A percentile compares a stretch with the other conserved stretches of the same genome.
phyloP scores from a whole-genome alignment of 1,140 invertebrate species.

The Drosophila asahinai region DNA sequence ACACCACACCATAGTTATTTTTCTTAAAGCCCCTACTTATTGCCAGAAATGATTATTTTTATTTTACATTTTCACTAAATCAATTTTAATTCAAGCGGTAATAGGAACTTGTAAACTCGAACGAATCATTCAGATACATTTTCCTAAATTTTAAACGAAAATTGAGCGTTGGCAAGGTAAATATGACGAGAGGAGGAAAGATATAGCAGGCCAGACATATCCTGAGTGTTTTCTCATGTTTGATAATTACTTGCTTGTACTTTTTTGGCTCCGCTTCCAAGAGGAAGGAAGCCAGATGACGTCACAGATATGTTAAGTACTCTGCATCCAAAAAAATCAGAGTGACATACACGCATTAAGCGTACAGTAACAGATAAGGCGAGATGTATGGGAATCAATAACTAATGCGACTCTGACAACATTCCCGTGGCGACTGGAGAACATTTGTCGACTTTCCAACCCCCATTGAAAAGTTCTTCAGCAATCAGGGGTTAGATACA shows the following conservation, averaged over 20 bases:
- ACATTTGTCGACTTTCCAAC: conserved; percentile 29
- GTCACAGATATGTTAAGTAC: conserved; percentile 50
- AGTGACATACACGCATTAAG: conserved; percentile 56
- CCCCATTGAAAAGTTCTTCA: conserved; percentile 7
- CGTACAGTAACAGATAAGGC: conserved; percentile 18
- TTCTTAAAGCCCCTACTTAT: no score
- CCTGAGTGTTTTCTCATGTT: conserved; percentile 75
- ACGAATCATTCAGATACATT: no score
- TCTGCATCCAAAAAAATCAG: conserved; percentile 8
- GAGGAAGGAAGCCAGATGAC: conserved; percentile 36
- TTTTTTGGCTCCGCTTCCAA: conserved; percentile 3
- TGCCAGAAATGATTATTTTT: no score
- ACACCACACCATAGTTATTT: no score
- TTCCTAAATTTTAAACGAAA: not conserved
- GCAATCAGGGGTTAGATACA: conserved; percentile 11
- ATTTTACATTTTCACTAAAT: no score
- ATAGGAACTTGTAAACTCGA: no score
- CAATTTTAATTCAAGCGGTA: not conserved
- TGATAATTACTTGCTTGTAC: conserved; percentile 50
- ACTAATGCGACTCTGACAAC: conserved; percentile 63
- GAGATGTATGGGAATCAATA: conserved; percentile 57
- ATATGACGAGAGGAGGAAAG: not conserved
- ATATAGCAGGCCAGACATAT: conserved; percentile 32
- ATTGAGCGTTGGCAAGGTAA: not conserved
- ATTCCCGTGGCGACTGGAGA: conserved; percentile 6